Percentiles rank a stretch among this genome's conserved stretches.
phyloP scores from a whole-genome alignment of 1,140 invertebrate genomes.

The Bradysia coprophila region DNA sequence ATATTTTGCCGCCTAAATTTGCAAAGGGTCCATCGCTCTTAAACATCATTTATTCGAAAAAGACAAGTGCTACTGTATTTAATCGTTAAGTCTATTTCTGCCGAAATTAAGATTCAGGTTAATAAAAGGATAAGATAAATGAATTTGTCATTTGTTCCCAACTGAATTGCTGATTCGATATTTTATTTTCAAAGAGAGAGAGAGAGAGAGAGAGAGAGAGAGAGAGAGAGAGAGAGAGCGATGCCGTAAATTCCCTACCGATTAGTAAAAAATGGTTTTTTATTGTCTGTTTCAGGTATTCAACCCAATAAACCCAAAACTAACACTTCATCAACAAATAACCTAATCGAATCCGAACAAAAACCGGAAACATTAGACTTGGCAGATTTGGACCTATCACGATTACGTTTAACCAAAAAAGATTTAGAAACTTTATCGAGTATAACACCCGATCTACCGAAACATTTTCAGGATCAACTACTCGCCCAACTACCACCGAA shows the following conservation, averaged over 20 bases:
- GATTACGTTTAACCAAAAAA: constrained; percentile 39
- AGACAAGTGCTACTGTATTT: no score
- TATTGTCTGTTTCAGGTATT: no score
- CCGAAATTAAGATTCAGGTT: neutral
- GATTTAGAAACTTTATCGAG: constrained; percentile 41
- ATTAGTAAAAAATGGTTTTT: no score
- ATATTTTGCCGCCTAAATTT: no score
- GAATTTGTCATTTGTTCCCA: neutral
- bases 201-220: neutral
- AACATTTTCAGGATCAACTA: constrained; percentile 39
- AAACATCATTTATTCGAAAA: no score
- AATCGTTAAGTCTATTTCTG: neutral
- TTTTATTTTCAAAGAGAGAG: no score
- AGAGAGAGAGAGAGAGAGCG: neutral
- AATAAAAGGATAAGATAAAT: neutral
- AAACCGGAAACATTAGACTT: constrained; percentile 26
- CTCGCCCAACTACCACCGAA: constrained; percentile 38
- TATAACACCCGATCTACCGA: constrained; percentile 39
- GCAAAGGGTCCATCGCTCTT: no score
- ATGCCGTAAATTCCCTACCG: neutral
- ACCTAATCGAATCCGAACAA: no score
- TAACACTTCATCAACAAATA: no score
- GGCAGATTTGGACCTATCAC: constrained; percentile 39
- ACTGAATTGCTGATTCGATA: neutral
- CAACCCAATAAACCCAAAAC: no score